Percentiles rank a stretch among this genome's conserved stretches.
These are phyloP conservation scores for Dendrolimus kikuchii DNA, from an alignment of 1,140 invertebrate genomes.

Conservation along the genomic window DNA sequence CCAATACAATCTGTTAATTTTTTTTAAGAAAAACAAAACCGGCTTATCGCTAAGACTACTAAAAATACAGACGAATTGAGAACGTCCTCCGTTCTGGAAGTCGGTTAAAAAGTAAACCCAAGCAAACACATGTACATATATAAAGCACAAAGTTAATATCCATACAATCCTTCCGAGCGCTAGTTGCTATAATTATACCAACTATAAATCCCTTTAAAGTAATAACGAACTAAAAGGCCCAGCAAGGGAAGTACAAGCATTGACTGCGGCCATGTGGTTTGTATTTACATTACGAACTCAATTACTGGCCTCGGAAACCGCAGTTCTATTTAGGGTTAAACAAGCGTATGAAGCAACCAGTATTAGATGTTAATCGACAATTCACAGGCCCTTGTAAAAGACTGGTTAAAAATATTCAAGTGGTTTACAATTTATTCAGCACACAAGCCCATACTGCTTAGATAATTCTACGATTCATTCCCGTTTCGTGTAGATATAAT, in stretches of 20 bases:
- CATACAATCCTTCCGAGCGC: slow-evolving; percentile 2
- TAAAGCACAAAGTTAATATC: background rate
- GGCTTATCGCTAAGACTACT: no score
- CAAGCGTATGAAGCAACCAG: slow-evolving; percentile 2
- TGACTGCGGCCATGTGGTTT: slow-evolving; percentile 14
- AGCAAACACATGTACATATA: no score
- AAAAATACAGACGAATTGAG: no score
- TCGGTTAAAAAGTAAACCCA: no score
- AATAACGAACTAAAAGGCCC: slow-evolving; percentile 6
- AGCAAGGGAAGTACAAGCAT: slow-evolving; percentile 9
- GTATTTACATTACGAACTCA: slow-evolving; percentile 15
- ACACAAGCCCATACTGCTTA: no score
- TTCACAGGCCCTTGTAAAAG: background rate
- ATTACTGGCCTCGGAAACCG: slow-evolving; percentile 12
- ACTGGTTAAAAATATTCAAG: background rate
- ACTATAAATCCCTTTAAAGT: slow-evolving; percentile 10
- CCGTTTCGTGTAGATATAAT: no score
- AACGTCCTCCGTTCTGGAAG: no score
- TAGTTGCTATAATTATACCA: slow-evolving; percentile 4
- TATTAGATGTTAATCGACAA: slow-evolving; percentile 1
- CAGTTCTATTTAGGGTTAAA: slow-evolving; percentile 10
- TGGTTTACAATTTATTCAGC: no score
- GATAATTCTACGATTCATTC: no score
- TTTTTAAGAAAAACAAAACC: no score
- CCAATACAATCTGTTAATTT: no score